phyloP scores from a whole-genome alignment of 2,113 vertebrate species.

The Odobenus rosmarus region DNA sequence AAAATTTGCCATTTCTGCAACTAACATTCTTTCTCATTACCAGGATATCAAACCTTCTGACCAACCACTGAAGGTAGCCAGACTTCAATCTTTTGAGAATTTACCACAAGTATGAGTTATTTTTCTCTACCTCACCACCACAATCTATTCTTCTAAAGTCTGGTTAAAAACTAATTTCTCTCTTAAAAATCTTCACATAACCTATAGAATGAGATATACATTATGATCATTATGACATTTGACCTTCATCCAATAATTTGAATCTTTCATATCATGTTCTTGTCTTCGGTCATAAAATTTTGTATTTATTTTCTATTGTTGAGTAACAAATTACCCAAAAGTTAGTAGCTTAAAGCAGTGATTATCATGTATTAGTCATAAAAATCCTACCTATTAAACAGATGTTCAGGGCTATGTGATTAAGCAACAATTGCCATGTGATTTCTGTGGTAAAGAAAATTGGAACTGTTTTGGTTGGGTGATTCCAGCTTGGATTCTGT shows the following conservation, averaged over 20 bases:
- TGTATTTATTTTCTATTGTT: not conserved
- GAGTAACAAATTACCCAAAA: not conserved
- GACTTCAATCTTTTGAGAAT: not conserved
- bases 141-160: not conserved
- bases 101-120: not conserved
- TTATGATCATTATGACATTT: not conserved
- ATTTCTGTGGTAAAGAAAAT: not conserved
- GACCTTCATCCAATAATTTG: not conserved
- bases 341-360: not conserved
- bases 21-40: not conserved
- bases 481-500: not conserved
- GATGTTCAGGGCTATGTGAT: not conserved
- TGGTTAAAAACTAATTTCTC: not conserved
- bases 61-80: not conserved
- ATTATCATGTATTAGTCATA: not conserved
- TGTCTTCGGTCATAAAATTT: not conserved
- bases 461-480: not conserved
- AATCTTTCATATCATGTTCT: not conserved
- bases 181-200: constrained; percentile 18
- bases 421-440: not conserved
- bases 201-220: not conserved
- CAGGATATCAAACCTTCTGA: not conserved
- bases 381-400: not conserved
- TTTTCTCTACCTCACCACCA: not conserved
- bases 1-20: not conserved